Evolutionary conservation across 2,797 vertebrate species (phyloP).

Genomic region (Pampus argenteus): DNA sequence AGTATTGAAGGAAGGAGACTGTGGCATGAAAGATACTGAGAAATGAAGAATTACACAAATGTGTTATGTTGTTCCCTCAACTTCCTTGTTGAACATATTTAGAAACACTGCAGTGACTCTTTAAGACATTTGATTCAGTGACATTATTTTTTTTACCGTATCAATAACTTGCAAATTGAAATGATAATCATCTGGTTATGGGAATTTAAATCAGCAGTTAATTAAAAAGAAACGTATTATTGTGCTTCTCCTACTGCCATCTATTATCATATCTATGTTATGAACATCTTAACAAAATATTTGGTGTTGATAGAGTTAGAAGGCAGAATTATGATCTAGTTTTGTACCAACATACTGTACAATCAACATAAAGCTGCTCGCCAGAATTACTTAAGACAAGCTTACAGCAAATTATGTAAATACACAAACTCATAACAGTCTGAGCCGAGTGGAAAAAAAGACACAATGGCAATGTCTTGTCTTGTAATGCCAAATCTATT

Average conservation of each 20-base stretch:
- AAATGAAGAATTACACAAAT: neutral
- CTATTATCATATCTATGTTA: neutral
- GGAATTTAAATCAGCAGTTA: neutral
- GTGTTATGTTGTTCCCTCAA: neutral
- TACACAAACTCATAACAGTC: neutral
- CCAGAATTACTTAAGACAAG: neutral
- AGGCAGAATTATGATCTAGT: neutral
- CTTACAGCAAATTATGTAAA: neutral
- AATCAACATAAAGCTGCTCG: neutral
- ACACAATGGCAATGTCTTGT: neutral
- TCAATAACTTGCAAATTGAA: neutral
- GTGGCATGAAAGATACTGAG: neutral
- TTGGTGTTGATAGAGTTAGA: neutral
- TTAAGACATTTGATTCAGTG: neutral
- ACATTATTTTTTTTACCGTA: neutral
- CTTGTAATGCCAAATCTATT: neutral
- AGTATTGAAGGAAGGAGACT: neutral
- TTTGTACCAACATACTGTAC: neutral
- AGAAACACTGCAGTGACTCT: neutral
- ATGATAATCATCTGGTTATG: neutral
- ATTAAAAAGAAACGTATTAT: neutral
- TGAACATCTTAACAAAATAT: neutral
- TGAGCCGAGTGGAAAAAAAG: slow-evolving; percentile 1
- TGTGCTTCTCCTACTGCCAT: neutral
- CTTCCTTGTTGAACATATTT: slow-evolving; percentile 10